Evolutionary conservation across 2,113 vertebrate genomes (phyloP), one percentile per base, ranked within the genome.

Genomic region (Misgurnus anguillicaudatus): DNA sequence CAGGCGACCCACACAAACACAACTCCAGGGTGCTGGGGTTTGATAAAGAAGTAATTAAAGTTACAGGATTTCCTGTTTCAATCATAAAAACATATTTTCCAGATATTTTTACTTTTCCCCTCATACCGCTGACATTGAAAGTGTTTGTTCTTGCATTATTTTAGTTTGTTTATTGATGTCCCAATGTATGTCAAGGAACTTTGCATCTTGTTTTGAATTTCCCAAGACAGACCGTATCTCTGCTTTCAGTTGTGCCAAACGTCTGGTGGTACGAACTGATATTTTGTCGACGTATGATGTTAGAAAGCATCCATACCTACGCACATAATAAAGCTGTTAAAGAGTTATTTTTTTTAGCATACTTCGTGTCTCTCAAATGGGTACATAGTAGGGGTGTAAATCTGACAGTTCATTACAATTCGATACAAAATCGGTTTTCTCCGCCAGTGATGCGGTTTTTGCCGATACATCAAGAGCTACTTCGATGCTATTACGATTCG

Each of bases 41-140:
- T 66, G 68, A 83, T 81, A 87, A 83, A 85, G 66, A 85, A 81
- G 75, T 41, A 80, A 87, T 87, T 85, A 85, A 81, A 68, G 24
- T 72, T 39, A 55, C 36, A 7, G 42, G 70, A 72, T 64, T 78
- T 63, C 72, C 80, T 68, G 21, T 53, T 80, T 79, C 64, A 73
- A 82, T 55, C 78, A 80, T 83, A 80, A 72, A 24, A 73, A 66
- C 63, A 72, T 80, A 70, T 80, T 84, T 83, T 53, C 24, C 66
- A 79, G 55, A 64, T 47, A 16, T 82, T 64, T 76, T 38, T 21
- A 36, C 60, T n/a, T 38, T 73, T 19, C 19, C 13, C 47, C n/a
- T 4, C 39, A 38, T 62, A 36, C 9, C 31, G 14, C 16, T 85
- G 80, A 81, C 78, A 79, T 83, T 83, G 66, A 81, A 67, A 79